Evolutionary conservation across 2,113 vertebrate genomes (phyloP).

Genomic region (Eurypyga helias): DNA sequence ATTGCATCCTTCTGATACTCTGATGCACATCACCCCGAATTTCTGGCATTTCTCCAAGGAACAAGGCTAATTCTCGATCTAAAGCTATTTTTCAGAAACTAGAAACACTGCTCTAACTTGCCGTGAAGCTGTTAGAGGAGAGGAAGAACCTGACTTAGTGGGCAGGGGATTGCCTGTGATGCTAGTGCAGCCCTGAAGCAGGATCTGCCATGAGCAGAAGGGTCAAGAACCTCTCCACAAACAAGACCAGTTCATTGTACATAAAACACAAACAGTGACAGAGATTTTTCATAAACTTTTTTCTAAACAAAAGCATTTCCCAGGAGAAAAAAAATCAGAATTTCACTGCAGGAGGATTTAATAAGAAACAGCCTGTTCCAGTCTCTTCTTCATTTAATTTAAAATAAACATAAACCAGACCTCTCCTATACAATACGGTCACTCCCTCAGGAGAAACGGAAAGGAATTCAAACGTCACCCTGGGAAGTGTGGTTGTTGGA

Average conservation of each 20-base stretch:
- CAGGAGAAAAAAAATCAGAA: not conserved
- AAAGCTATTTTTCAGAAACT: not conserved
- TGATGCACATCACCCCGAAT: not conserved
- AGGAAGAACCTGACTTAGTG: rapidly evolving
- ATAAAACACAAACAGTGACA: slow-evolving; percentile 1
- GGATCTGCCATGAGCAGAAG: not conserved
- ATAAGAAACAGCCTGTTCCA: slow-evolving; percentile 33
- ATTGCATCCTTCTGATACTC: not conserved
- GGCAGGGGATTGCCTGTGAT: not conserved
- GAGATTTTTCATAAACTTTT: not conserved
- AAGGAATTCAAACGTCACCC: slow-evolving; percentile 6
- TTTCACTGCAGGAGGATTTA: slow-evolving; percentile 29
- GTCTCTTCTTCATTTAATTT: slow-evolving; percentile 54
- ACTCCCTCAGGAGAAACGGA: not conserved
- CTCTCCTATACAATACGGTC: not conserved
- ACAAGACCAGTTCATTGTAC: not conserved
- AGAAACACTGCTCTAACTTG: not conserved
- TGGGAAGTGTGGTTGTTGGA: not conserved
- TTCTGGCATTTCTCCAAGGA: not conserved
- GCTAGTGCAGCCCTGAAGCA: not conserved
- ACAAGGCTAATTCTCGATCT: not conserved
- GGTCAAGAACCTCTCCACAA: not conserved
- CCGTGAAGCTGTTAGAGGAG: not conserved
- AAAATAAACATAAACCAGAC: slow-evolving; percentile 50
- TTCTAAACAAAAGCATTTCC: slow-evolving; percentile 41